phyloP scores from a whole-genome alignment of 2,797 vertebrate species.

The Phoxinus dragarum region DNA sequence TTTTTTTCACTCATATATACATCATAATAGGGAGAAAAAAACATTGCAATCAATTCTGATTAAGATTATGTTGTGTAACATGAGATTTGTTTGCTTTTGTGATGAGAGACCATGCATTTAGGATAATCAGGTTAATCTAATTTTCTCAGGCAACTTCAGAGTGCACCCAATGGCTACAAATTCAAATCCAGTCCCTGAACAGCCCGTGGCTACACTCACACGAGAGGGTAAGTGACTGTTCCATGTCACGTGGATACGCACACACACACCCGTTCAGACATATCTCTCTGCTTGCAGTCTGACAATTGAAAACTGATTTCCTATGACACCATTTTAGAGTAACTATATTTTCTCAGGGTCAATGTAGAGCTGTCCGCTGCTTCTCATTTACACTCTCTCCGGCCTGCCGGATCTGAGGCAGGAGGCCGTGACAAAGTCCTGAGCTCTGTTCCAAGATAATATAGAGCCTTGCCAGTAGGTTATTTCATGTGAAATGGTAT shows the following conservation, averaged over 20 bases:
- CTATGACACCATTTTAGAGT: conserved; percentile 20
- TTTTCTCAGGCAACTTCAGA: conserved; percentile 75
- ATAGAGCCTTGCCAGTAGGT: neutral
- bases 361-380: neutral
- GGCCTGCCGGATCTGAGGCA: neutral
- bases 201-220: conserved; percentile 68
- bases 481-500: conserved; percentile 1
- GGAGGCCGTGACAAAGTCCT: neutral
- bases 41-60: neutral
- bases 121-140: neutral
- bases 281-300: neutral
- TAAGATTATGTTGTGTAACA: neutral
- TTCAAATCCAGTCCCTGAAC: conserved; percentile 67
- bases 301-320: neutral
- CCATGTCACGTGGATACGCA: neutral
- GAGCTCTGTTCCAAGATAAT: neutral
- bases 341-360: conserved; percentile 10
- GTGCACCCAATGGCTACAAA: conserved; percentile 73
- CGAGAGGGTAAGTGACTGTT: conserved; percentile 72
- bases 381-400: conserved; percentile 18
- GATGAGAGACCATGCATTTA: conserved; percentile 18
- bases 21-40: neutral
- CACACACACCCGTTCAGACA: neutral
- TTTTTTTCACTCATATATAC: neutral
- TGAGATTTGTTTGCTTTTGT: conserved; percentile 20